Conservation (phyloP, 2,113 vertebrate genomes). For the Caranx melampygus region DNA sequence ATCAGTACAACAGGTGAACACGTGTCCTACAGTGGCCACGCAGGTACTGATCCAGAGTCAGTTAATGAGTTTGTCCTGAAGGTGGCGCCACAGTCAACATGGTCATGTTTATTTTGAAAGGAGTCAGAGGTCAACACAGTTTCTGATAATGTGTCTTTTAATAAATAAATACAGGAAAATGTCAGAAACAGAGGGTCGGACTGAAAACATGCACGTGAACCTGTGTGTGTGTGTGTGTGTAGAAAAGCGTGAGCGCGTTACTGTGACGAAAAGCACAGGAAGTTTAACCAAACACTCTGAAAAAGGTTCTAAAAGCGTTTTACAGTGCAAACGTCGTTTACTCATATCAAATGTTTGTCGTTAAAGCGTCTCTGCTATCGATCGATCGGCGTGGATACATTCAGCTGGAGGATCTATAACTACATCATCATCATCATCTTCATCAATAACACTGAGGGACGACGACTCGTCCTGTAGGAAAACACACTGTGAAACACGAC, state of each 20-base stretch:
- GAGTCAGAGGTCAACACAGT: slow-evolving; percentile 3
- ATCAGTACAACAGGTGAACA: no score
- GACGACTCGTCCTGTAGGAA: neutral
- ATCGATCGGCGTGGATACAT: slow-evolving; percentile 71
- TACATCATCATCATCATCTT: slow-evolving; percentile 12
- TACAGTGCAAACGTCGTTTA: slow-evolving; percentile 60
- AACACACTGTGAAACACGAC: neutral
- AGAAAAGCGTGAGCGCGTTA: slow-evolving; percentile 66
- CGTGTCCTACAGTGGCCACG: no score
- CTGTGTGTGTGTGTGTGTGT: slow-evolving; percentile 29
- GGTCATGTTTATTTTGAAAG: no score
- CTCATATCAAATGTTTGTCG: slow-evolving; percentile 43
- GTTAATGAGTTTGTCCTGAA: no score
- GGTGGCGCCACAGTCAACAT: no score
- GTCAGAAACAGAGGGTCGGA: slow-evolving; percentile 63
- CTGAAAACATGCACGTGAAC: slow-evolving; percentile 68
- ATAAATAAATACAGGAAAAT: slow-evolving; percentile 74
- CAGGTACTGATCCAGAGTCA: no score
- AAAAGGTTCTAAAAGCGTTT: slow-evolving; percentile 58
- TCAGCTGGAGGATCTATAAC: slow-evolving; percentile 62
- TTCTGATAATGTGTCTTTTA: slow-evolving; percentile 76
- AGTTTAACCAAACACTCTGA: slow-evolving; percentile 34
- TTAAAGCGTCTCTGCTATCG: slow-evolving; percentile 53
- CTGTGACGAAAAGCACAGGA: slow-evolving; percentile 15
- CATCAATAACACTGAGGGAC: slow-evolving; percentile 65